phyloP scores from a whole-genome alignment of 1,140 invertebrate species.

The Polypedilum pembai region DNA sequence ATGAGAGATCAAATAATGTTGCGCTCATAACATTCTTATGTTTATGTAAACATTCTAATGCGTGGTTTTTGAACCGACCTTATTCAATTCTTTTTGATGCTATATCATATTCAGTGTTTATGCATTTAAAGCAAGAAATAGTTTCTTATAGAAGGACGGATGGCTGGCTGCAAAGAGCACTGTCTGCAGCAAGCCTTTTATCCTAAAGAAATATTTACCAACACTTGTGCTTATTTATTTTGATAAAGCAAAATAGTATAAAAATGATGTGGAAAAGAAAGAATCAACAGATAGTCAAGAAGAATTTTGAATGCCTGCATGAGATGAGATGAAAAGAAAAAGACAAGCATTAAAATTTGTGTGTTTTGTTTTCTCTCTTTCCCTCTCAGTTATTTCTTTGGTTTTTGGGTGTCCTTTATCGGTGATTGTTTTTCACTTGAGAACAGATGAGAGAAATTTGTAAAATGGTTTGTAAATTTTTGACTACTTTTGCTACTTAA shows the following conservation, averaged over 20 bases:
- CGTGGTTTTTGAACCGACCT: background rate
- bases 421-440: background rate
- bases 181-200: no score
- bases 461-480: slow-evolving; percentile 22
- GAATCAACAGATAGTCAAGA: slow-evolving; percentile 19
- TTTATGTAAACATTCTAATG: background rate
- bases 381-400: background rate
- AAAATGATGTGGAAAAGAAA: background rate
- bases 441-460: slow-evolving; percentile 1
- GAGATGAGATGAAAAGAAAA: background rate
- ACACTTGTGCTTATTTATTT: slow-evolving; percentile 20
- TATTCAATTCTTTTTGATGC: background rate
- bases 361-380: no score
- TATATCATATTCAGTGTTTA: slow-evolving; percentile 21
- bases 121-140: background rate
- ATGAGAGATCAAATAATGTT: no score
- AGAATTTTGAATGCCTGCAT: background rate
- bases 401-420: background rate
- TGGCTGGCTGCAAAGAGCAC: no score
- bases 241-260: background rate
- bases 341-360: background rate
- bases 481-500: slow-evolving; percentile 23
- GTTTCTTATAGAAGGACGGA: background rate
- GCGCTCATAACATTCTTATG: background rate
- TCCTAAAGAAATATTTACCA: slow-evolving; percentile 27